These are phyloP conservation scores for Aix galericulata DNA, from an alignment of 2,113 vertebrate species.

Conservation along the genomic window DNA sequence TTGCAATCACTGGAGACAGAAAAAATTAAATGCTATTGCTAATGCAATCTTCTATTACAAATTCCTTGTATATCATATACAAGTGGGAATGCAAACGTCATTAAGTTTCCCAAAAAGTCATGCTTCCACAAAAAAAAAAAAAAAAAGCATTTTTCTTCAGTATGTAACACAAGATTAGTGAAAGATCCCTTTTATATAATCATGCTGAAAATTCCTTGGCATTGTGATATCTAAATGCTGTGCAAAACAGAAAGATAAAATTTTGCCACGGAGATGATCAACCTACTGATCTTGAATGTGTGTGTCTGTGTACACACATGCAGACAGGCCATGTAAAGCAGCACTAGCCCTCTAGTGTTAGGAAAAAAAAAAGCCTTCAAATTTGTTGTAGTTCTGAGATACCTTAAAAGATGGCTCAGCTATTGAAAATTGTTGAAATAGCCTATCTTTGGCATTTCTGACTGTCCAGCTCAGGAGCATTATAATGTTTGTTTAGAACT, in stretches of 20 bases:
- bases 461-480: not conserved
- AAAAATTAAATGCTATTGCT: not conserved
- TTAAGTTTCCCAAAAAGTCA: not conserved
- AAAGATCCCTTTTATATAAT: not conserved
- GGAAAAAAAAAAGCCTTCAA: not conserved
- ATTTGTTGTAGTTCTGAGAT: accelerated
- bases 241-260: not conserved
- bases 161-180: not conserved
- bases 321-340: not conserved
- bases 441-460: not conserved
- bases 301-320: not conserved
- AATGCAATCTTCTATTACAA: not conserved
- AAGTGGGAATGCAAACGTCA: not conserved
- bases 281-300: not conserved
- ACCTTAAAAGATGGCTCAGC: not conserved
- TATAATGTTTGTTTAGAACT: not conserved
- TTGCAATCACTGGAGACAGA: not conserved
- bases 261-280: not conserved
- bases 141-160: not conserved
- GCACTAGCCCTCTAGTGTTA: slow-evolving; percentile 18
- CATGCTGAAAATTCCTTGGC: not conserved
- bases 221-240: not conserved
- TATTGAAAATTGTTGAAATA: not conserved
- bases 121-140: not conserved
- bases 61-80: not conserved